phyloP scores from a whole-genome alignment of 37 sponge, comb jelly and placozoan species.

The Theonella swinhoei region DNA sequence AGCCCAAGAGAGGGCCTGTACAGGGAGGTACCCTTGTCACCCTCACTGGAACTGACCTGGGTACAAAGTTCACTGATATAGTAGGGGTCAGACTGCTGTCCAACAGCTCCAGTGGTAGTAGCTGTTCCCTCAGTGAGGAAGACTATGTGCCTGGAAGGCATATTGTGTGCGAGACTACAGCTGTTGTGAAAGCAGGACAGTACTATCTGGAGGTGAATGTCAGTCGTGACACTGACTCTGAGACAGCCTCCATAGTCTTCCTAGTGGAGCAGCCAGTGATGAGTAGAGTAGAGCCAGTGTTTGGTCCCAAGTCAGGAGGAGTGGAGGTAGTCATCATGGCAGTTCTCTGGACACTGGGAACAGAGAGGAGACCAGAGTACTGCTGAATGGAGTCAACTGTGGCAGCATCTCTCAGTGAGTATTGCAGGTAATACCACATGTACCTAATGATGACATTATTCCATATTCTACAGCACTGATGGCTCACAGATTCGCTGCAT shows the following conservation, averaged over 20 bases:
- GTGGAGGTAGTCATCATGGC: conserved; percentile 62
- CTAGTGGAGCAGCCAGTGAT: conserved; percentile 35
- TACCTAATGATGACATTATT: background rate
- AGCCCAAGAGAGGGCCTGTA: conserved; percentile 61
- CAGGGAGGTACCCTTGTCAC: conserved; percentile 68
- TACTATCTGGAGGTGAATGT: background rate
- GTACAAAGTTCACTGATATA: conserved; percentile 30
- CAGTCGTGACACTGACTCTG: background rate
- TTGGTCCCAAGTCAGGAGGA: conserved; percentile 81
- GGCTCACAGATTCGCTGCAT: background rate
- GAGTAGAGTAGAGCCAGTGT: conserved; percentile 52
- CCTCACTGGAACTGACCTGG: conserved; percentile 76
- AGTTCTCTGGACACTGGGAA: conserved; percentile 65
- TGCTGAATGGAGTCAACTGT: conserved; percentile 35
- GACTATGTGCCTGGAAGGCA: conserved; percentile 36
- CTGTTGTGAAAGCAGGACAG: background rate
- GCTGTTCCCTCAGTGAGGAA: conserved; percentile 22
- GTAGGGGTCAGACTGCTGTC: background rate
- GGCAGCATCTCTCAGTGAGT: conserved; percentile 16
- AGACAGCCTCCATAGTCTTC: background rate
- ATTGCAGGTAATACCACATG: background rate
- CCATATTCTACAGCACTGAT: background rate
- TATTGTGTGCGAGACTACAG: conserved; percentile 32
- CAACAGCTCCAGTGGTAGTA: background rate
- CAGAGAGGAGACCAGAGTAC: conserved; percentile 29